A percentile compares a stretch with the other conserved stretches of the same genome.
Evolutionary conservation across 1,140 invertebrate species (phyloP).

Genomic region (Phocides pigmalion): DNA sequence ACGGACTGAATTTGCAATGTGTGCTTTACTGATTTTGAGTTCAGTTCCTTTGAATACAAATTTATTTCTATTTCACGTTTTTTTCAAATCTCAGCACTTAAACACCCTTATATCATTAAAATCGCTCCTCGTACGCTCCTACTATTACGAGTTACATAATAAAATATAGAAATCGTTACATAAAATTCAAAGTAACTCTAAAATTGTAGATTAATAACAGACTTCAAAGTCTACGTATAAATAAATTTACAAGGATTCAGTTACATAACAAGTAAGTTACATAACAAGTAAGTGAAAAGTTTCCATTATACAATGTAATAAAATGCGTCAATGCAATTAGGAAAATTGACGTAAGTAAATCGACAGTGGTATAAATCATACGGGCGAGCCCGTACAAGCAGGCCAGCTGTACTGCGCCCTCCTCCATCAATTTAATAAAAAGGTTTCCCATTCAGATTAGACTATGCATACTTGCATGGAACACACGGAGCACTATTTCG

Average conservation of each 20-base stretch:
- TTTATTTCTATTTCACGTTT: no score
- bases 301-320: conserved; percentile 15
- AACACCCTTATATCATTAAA: no score
- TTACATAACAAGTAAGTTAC: conserved; percentile 3
- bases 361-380: conserved; percentile 39
- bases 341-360: conserved; percentile 65
- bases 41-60: no score
- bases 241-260: conserved; percentile 37
- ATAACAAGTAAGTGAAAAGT: conserved; percentile 23
- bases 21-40: no score
- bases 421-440: conserved; percentile 73
- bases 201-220: no score
- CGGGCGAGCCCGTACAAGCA: conserved; percentile 43
- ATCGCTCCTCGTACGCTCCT: no score
- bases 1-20: not conserved
- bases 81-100: no score
- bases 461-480: conserved; percentile 1
- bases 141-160: no score
- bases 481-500: conserved; percentile 16
- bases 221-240: no score
- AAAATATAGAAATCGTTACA: no score
- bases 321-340: conserved; percentile 52
- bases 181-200: no score
- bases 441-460: conserved; percentile 64
- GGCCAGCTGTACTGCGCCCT: conserved; percentile 60